These are phyloP conservation scores for Edolisoma coerulescens DNA, from an alignment of 2,113 vertebrate genomes.

Conservation along the genomic window DNA sequence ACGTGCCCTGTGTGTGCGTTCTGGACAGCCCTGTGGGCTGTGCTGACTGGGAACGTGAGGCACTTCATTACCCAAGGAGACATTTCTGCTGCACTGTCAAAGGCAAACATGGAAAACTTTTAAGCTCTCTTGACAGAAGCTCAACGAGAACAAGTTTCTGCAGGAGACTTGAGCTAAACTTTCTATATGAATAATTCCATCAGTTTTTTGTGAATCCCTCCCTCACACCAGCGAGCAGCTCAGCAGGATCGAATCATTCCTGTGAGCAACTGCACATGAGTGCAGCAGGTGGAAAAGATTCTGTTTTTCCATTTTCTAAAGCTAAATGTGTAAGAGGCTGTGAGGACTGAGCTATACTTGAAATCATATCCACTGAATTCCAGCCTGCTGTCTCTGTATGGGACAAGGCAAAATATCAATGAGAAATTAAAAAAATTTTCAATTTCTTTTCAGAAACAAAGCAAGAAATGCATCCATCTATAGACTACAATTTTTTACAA, in stretches of 20 bases:
- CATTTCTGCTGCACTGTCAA: neutral
- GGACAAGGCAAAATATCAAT: neutral
- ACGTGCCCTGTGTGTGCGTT: neutral
- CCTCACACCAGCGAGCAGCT: rapidly evolving
- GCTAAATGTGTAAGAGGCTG: neutral
- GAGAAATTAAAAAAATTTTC: neutral
- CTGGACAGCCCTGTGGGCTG: neutral
- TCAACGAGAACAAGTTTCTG: neutral
- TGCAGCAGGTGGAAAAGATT: neutral
- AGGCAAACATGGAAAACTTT: neutral
- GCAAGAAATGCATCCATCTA: neutral
- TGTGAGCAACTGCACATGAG: neutral
- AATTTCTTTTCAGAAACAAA: neutral
- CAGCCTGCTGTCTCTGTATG: neutral
- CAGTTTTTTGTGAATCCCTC: neutral
- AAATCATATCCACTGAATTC: neutral
- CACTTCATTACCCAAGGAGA: neutral
- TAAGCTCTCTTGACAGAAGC: neutral
- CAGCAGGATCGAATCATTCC: neutral
- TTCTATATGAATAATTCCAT: neutral
- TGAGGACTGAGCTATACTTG: neutral
- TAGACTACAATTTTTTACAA: neutral
- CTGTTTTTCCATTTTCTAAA: neutral
- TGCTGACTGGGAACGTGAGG: neutral
- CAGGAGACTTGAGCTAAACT: neutral